phyloP scores from a whole-genome alignment of 2,797 vertebrate species.

The Premnoplex brunnescens region DNA sequence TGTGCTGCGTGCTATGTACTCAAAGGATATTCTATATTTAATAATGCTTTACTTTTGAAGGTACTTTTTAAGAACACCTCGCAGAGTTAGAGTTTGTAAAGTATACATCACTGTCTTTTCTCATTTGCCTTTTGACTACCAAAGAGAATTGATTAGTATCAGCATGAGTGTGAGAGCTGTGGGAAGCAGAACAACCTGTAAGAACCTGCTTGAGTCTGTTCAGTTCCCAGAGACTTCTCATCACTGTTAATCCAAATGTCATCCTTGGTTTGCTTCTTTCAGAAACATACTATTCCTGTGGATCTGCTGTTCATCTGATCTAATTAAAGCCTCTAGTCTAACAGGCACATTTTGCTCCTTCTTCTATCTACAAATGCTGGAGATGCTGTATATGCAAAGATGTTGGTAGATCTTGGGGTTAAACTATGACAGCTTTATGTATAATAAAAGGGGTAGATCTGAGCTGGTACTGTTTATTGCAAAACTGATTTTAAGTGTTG shows the following conservation, averaged over 20 bases:
- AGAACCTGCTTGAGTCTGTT: neutral
- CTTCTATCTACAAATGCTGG: neutral
- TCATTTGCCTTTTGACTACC: neutral
- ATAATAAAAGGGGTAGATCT: neutral
- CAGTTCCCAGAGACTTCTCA: neutral
- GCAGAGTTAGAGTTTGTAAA: neutral
- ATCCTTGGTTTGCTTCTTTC: slow-evolving; percentile 5
- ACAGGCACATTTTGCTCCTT: slow-evolving; percentile 1
- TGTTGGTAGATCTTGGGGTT: neutral
- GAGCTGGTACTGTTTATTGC: neutral
- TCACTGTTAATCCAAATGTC: slow-evolving; percentile 9
- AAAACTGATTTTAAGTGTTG: neutral
- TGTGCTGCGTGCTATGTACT: neutral
- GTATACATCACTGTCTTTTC: neutral
- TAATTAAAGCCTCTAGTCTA: slow-evolving; percentile 33
- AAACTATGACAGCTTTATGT: neutral
- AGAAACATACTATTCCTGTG: neutral
- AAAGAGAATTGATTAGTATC: neutral
- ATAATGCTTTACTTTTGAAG: neutral
- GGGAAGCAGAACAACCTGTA: neutral
- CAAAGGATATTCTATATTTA: neutral
- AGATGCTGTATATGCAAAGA: neutral
- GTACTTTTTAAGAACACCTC: neutral
- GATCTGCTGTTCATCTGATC: neutral
- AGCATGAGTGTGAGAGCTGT: neutral